phyloP scores from a whole-genome alignment of 2,113 vertebrate species.

The Spermophilus dauricus region DNA sequence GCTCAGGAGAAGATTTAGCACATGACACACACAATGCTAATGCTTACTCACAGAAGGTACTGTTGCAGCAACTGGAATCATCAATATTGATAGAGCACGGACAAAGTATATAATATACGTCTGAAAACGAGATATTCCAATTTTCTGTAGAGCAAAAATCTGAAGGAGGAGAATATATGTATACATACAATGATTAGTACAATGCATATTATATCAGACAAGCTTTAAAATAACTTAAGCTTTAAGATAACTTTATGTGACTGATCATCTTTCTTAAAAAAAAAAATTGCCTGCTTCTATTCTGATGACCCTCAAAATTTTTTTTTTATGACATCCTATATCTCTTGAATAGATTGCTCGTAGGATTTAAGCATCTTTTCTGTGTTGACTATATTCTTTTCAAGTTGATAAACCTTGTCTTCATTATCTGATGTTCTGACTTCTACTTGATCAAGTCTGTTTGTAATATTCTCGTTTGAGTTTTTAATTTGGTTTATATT shows the following conservation, averaged over 20 bases:
- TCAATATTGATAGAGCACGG: slow-evolving; percentile 90
- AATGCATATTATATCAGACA: slow-evolving; percentile 24
- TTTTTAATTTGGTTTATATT: too few species aligned
- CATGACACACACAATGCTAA: not conserved
- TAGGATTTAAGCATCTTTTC: too few species aligned
- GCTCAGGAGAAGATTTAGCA: not conserved
- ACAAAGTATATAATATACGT: slow-evolving; percentile 88
- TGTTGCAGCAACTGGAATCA: slow-evolving; percentile 94
- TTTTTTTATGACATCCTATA: too few species aligned
- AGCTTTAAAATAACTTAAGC: slow-evolving; percentile 39
- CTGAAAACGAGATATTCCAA: slow-evolving; percentile 89
- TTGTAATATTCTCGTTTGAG: too few species aligned
- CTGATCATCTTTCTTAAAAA: not conserved
- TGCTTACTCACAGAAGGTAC: slow-evolving; percentile 94
- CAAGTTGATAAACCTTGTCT: too few species aligned
- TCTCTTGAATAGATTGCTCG: too few species aligned
- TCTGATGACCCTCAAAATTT: too few species aligned
- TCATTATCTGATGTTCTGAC: too few species aligned
- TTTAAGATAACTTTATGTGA: not conserved
- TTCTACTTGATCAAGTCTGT: too few species aligned
- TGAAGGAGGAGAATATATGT: slow-evolving; percentile 80
- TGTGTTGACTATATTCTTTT: too few species aligned
- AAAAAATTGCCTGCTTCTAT: too few species aligned
- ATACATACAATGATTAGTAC: slow-evolving; percentile 30
- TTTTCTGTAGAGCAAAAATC: slow-evolving; percentile 92